A percentile compares a stretch with the other conserved stretches of the same genome.
These are phyloP conservation scores for Phocoena sinus DNA, from an alignment of 2,113 vertebrate genomes.

Conservation along the genomic window DNA sequence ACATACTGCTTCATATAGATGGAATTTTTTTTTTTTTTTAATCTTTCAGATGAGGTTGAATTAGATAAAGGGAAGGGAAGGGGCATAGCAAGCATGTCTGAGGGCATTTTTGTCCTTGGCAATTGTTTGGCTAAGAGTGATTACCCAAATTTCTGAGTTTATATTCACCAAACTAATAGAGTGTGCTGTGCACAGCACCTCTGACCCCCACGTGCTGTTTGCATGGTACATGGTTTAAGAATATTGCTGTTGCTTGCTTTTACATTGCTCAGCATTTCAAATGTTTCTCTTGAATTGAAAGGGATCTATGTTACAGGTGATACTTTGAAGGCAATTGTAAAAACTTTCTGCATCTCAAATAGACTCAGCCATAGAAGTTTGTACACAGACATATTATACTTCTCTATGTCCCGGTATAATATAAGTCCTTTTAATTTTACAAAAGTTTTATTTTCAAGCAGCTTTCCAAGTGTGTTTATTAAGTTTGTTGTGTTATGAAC, in stretches of 20 bases:
- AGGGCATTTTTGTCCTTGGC: not conserved
- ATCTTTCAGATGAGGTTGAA: not conserved
- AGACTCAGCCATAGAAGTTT: not conserved
- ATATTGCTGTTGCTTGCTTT: not conserved
- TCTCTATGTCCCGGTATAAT: not conserved
- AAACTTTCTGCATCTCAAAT: not conserved
- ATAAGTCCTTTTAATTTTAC: not conserved
- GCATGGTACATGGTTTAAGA: not conserved
- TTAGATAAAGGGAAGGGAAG: not conserved
- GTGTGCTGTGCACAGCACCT: not conserved
- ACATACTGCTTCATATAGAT: not conserved
- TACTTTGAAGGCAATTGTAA: not conserved
- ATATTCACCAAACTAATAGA: not conserved
- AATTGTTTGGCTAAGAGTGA: not conserved
- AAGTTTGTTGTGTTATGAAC: not conserved
- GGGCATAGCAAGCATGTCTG: not conserved
- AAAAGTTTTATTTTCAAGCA: slow-evolving; percentile 29
- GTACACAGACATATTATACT: not conserved
- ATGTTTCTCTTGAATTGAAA: not conserved
- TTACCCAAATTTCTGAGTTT: not conserved
- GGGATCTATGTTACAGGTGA: not conserved
- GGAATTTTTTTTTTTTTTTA: not conserved
- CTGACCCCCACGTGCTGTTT: not conserved
- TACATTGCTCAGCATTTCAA: not conserved
- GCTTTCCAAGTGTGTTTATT: not conserved